Conservation (phyloP, 2,888 invertebrate genomes). For the Athalia rosae region DNA sequence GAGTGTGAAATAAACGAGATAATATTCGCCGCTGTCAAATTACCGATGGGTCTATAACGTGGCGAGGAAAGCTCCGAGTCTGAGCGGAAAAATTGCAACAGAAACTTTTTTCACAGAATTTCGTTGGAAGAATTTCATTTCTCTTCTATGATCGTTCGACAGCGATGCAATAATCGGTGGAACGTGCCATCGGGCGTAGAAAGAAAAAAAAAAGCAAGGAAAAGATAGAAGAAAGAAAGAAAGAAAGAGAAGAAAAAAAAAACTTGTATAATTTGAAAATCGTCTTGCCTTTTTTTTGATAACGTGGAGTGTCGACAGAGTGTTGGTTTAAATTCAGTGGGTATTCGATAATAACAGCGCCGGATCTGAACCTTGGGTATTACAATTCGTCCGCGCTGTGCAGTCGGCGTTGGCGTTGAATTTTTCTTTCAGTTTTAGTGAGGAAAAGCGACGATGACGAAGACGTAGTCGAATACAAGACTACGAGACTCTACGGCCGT, state of each 20-base stretch:
- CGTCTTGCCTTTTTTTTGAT: constrained; percentile 38
- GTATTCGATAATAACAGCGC: constrained; percentile 21
- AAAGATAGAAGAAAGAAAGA: neutral
- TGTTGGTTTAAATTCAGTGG: constrained; percentile 30
- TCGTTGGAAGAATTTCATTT: too few species aligned
- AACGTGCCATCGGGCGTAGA: neutral
- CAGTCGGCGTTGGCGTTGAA: neutral
- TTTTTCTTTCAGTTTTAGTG: too few species aligned
- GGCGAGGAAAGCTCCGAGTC: neutral
- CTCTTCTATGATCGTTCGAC: too few species aligned
- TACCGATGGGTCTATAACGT: neutral
- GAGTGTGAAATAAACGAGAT: neutral
- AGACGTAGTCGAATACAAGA: too few species aligned
- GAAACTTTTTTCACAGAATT: neutral
- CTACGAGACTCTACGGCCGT: constrained; percentile 33
- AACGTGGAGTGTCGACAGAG: constrained; percentile 23
- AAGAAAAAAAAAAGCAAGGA: neutral
- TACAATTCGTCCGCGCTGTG: neutral
- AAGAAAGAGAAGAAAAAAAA: neutral
- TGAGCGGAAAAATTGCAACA: neutral
- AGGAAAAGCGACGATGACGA: too few species aligned
- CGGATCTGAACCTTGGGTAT: constrained; percentile 9
- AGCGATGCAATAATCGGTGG: too few species aligned
- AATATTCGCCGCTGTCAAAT: constrained; percentile 29
- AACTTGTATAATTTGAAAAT: neutral